A percentile compares a stretch with the other conserved stretches of the same genome.
These are phyloP conservation scores for Girardia tigrina DNA, from an alignment of 2,888 invertebrate genomes.

Conservation along the genomic window DNA sequence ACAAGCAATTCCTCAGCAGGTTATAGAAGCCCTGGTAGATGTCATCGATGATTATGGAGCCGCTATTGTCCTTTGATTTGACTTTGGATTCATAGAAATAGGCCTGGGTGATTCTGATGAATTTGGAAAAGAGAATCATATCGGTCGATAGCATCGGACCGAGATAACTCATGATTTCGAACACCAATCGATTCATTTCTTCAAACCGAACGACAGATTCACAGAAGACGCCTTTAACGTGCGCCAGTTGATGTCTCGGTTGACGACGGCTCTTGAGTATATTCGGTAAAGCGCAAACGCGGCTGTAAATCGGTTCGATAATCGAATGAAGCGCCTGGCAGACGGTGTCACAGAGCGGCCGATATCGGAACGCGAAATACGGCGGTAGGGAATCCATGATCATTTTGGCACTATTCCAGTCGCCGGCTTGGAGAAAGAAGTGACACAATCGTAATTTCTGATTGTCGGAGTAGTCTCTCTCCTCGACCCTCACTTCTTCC, in stretches of 20 bases:
- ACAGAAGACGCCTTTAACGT: not conserved
- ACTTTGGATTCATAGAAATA: slow-evolving; percentile 50
- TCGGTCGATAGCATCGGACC: slow-evolving; percentile 75
- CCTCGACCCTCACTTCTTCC: not conserved
- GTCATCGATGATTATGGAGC: slow-evolving; percentile 20
- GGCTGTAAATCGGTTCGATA: slow-evolving; percentile 71
- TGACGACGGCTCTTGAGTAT: not conserved
- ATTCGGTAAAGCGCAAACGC: slow-evolving; percentile 49
- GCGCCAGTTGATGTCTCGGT: not conserved
- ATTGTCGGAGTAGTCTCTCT: slow-evolving; percentile 53
- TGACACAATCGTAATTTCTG: slow-evolving; percentile 85
- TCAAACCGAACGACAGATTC: slow-evolving; percentile 33
- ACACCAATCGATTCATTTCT: slow-evolving; percentile 40
- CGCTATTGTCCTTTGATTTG: too few relatives aligned
- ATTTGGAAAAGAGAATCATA: slow-evolving; percentile 75
- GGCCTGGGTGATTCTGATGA: slow-evolving; percentile 55
- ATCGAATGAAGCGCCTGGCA: slow-evolving; percentile 67
- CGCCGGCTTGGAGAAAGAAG: slow-evolving; percentile 70
- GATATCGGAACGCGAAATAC: slow-evolving; percentile 63
- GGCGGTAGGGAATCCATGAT: slow-evolving; percentile 68
- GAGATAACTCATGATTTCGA: slow-evolving; percentile 70
- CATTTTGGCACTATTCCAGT: slow-evolving; percentile 71
- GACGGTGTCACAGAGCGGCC: slow-evolving; percentile 65
- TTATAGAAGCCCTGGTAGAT: slow-evolving; percentile 67
- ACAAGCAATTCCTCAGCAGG: slow-evolving; percentile 69